Base-by-base conservation (phyloP, 2,888 invertebrate genomes). In the Aethes cnicana region DNA sequence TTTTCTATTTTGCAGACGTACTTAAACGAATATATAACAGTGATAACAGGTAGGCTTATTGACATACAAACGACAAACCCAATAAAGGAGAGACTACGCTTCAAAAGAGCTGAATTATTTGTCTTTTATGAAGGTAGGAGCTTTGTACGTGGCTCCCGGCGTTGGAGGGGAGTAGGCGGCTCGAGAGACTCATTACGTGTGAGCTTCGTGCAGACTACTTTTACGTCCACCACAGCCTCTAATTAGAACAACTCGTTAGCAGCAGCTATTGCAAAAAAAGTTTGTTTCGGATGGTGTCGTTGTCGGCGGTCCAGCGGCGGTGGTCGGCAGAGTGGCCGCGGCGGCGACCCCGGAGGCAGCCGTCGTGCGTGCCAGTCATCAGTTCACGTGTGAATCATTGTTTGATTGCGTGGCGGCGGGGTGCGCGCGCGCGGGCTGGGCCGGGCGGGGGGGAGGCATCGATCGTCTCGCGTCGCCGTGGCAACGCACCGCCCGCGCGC, bases 381-480 rank as follows among this genome's bases (percentile, higher is more conserved):
- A 72, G 74, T 66, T 64, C 75, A 71, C 76, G 83, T 81, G 82
- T 80, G 83, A 88, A 87, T 84, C 82, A 84, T 87, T 84, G 85
- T 84, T 85, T 87, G 85, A 86, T 86, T 83, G 84, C 77, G 79
- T 74, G 72, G 72, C 57, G 64, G 62, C 69, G 65, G 75, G 50
- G 66, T 54, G 69, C 55, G 72, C 63, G 69, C 58, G 64, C 55
- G 55, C 47, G 53, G 55, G 54, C 43, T 62, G 55, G 68, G 53
- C 47, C 54, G 53, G 47, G 47, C 56, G 61, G 60, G 57, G 68
- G 63, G 62, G 61, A 61, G 61, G 71, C 79, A 88, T 88, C 87
- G 88, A 88, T 88, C 86, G 86, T 84, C 87, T 82, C 82, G 68
- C 72, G 84, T 84, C 68, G 72, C 77, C 75, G 83, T 83, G 77